A percentile compares a stretch with the other conserved stretches of the same genome.
Conservation (phyloP, 2,888 invertebrate species). For the Magallana nippona region DNA sequence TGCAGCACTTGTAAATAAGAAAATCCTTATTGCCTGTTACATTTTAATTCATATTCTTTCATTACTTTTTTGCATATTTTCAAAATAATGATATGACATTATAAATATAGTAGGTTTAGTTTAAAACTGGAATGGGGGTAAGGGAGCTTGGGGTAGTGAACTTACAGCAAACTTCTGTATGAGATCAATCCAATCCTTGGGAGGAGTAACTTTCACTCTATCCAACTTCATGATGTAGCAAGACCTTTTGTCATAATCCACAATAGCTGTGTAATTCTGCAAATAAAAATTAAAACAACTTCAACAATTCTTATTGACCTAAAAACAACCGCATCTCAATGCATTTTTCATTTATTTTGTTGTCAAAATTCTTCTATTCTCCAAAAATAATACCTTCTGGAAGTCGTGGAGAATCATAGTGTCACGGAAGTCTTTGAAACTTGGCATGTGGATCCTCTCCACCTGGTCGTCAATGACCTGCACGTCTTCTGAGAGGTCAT, state of each 20-base stretch:
- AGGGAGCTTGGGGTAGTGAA: no score
- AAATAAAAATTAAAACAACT: conserved; percentile 50
- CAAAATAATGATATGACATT: no score
- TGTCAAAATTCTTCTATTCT: no score
- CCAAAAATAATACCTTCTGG: conserved; percentile 82
- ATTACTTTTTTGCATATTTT: no score
- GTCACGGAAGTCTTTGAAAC: conserved; percentile 87
- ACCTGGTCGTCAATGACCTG: conserved; percentile 87
- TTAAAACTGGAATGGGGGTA: no score
- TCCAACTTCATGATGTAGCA: conserved; percentile 96
- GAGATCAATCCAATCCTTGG: conserved; percentile 89
- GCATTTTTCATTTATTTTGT: no score
- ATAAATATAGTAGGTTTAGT: no score
- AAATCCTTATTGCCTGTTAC: no score
- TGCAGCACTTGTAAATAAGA: no score
- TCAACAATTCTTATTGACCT: no score
- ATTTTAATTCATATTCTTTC: neutral
- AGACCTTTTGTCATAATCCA: conserved; percentile 86
- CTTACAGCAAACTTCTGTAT: conserved; percentile 88
- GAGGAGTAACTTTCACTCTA: conserved; percentile 88
- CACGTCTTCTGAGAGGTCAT: conserved; percentile 85
- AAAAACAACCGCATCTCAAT: no score
- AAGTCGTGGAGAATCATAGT: conserved; percentile 97
- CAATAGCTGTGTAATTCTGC: conserved; percentile 87
- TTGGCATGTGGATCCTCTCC: conserved; percentile 89